Evolutionary conservation across 2,113 vertebrate genomes (phyloP).

Genomic region (Trogon melanurus): DNA sequence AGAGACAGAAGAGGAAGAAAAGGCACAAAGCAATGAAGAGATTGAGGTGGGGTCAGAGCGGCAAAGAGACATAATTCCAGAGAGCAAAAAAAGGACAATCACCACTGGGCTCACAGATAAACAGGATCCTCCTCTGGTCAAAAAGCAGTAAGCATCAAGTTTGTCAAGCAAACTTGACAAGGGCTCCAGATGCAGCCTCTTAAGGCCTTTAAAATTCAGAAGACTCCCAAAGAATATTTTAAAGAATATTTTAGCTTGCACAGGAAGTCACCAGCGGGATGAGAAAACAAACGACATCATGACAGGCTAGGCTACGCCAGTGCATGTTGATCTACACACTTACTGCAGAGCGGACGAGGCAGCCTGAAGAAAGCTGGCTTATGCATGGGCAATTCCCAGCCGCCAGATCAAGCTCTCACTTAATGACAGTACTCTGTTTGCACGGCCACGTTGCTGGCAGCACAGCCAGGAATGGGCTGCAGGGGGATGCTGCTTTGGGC

Average conservation of each 20-base stretch:
- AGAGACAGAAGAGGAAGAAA: background rate
- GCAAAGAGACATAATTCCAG: background rate
- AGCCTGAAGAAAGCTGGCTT: background rate
- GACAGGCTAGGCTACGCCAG: background rate
- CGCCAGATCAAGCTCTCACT: background rate
- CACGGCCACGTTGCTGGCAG: fast-evolving
- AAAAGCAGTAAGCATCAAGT: background rate
- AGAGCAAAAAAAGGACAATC: background rate
- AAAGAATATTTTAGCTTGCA: background rate
- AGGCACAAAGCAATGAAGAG: background rate
- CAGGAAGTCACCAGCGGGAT: fast-evolving
- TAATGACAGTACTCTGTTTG: background rate
- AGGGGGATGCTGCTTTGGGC: background rate
- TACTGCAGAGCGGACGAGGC: fast-evolving
- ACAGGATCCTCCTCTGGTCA: background rate
- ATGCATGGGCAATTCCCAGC: background rate
- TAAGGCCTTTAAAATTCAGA: background rate
- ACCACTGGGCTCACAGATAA: background rate
- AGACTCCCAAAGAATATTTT: background rate
- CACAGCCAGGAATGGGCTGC: background rate
- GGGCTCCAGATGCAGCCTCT: background rate
- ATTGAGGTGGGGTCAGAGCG: background rate
- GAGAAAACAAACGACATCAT: background rate
- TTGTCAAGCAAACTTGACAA: background rate
- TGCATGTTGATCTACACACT: fast-evolving